phyloP scores from a whole-genome alignment of 2,113 vertebrate species.

The Cochlearius cochlearius region DNA sequence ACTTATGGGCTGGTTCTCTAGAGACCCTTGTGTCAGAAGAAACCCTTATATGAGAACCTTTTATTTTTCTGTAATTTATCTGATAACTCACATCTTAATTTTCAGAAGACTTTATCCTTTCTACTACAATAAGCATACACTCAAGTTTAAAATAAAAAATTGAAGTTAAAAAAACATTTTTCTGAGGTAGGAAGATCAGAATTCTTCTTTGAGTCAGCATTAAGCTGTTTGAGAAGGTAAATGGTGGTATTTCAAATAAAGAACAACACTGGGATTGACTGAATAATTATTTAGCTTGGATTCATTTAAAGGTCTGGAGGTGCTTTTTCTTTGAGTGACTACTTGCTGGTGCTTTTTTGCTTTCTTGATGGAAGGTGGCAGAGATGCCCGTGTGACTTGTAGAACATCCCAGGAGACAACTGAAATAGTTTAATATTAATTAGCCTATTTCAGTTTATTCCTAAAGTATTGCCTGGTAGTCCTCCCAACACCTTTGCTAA shows the following conservation, averaged over 20 bases:
- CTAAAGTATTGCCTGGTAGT: background rate
- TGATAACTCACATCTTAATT: background rate
- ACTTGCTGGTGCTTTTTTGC: background rate
- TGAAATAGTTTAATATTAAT: background rate
- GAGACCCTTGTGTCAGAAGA: background rate
- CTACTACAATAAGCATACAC: background rate
- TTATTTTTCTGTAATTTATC: background rate
- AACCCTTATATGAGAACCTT: background rate
- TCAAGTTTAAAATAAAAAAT: background rate
- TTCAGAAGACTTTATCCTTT: background rate
- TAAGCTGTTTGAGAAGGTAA: background rate
- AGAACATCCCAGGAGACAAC: background rate
- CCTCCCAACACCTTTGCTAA: background rate
- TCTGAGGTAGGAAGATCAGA: background rate
- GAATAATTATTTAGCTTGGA: background rate
- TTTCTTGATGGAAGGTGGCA: background rate
- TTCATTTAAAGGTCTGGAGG: background rate
- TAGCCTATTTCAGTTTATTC: background rate
- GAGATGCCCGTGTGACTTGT: background rate
- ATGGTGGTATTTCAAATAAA: background rate
- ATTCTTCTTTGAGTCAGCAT: background rate
- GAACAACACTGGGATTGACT: background rate
- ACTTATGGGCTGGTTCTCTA: background rate
- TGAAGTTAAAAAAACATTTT: background rate
- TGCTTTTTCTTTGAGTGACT: background rate